Conservation (phyloP, 64 coral and sea anemone species). For the Porites lutea region DNA sequence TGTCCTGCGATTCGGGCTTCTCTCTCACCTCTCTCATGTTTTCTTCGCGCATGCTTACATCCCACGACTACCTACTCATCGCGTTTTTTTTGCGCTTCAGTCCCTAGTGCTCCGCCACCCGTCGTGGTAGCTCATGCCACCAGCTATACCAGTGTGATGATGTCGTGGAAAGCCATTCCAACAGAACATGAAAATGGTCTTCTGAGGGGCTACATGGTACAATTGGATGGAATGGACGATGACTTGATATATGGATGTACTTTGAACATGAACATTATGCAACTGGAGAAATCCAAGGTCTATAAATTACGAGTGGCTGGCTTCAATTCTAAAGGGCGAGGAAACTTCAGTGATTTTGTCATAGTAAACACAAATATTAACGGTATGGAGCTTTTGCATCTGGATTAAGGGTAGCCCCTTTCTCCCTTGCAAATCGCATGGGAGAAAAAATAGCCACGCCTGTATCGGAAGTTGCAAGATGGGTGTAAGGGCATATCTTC, state of each 20-base stretch:
- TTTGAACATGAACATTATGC: not conserved
- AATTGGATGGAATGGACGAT: not conserved
- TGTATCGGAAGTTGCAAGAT: no score
- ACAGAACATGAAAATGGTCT: not conserved
- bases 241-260: not conserved
- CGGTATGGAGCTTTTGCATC: not conserved
- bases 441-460: no score
- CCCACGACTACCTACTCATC: no score
- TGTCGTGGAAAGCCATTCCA: conserved; percentile 68
- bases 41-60: no score
- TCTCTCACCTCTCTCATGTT: no score
- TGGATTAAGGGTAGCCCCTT: no score
- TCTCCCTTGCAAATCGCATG: no score
- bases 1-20: no score
- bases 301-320: conserved; percentile 19
- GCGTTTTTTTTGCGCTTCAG: not conserved
- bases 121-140: conserved; percentile 52
- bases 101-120: conserved; percentile 63
- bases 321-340: not conserved
- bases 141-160: conserved; percentile 63
- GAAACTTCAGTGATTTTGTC: conserved; percentile 7
- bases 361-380: not conserved
- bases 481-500: no score
- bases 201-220: not conserved
- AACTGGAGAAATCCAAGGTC: not conserved